Conservation (phyloP, 1,140 invertebrate species). For the Himalopsyche phryganea region DNA sequence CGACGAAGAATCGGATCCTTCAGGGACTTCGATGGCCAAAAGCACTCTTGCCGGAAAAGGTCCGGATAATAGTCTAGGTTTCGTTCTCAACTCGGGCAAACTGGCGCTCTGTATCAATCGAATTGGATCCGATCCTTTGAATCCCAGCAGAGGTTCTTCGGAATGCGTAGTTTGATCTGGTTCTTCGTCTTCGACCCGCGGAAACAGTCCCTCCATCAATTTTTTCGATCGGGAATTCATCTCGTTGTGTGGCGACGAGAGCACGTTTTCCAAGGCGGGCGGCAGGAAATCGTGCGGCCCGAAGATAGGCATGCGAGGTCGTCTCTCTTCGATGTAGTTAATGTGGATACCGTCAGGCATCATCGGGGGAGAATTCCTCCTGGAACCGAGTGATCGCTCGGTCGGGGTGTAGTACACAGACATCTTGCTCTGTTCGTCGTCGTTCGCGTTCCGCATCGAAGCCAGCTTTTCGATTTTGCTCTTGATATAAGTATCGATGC, state of each 20-base stretch:
- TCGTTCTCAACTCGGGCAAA: conserved; percentile 49
- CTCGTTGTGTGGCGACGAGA: conserved; percentile 14
- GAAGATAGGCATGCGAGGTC: conserved; percentile 38
- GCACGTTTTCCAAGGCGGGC: conserved; percentile 36
- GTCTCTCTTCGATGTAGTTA: conserved; percentile 56
- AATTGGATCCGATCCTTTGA: conserved; percentile 39
- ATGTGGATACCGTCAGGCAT: conserved; percentile 57
- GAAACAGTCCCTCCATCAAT: conserved; percentile 14
- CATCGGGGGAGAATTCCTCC: conserved; percentile 41
- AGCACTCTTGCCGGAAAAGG: conserved; percentile 37
- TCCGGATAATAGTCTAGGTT: conserved; percentile 36
- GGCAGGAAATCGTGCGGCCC: conserved; percentile 39
- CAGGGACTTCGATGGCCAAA: conserved; percentile 45
- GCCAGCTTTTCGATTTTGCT: conserved; percentile 57
- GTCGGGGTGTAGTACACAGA: conserved; percentile 79
- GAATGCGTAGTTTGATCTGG: conserved; percentile 41
- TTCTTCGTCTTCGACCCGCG: conserved; percentile 27
- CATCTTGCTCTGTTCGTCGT: conserved; percentile 60
- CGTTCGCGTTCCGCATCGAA: conserved; percentile 40
- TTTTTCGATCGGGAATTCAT: conserved; percentile 19
- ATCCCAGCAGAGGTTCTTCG: conserved; percentile 46
- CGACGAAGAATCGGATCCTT: conserved; percentile 29
- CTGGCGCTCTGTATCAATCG: conserved; percentile 49
- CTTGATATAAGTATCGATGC: conserved; percentile 64
- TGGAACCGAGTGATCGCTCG: conserved; percentile 53